Evolutionary conservation across 2,888 invertebrate genomes (phyloP).

Genomic region (Corythucha ciliata): DNA sequence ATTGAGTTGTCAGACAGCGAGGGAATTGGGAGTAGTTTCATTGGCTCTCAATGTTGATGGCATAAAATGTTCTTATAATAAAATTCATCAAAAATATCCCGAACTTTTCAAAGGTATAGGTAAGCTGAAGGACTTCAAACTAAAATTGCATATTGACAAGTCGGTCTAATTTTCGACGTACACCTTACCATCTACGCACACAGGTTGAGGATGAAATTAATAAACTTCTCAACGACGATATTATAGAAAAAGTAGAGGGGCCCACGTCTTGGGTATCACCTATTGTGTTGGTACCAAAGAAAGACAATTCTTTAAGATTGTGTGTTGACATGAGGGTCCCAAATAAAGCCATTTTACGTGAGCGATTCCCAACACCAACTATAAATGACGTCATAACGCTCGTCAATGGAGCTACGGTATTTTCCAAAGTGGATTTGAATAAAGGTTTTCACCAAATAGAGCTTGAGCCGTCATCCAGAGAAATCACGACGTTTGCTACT

Average conservation of each 20-base stretch:
- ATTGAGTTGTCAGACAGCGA: too few relatives aligned
- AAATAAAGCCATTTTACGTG: slow-evolving; percentile 10
- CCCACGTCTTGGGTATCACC: slow-evolving; percentile 13
- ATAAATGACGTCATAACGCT: not conserved
- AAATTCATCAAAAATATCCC: too few relatives aligned
- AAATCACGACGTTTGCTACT: not conserved
- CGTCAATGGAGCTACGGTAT: not conserved
- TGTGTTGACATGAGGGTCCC: slow-evolving; percentile 15
- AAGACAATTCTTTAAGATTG: not conserved
- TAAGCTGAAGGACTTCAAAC: not conserved
- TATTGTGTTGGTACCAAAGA: not conserved
- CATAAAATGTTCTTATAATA: too few relatives aligned
- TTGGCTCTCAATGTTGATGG: too few relatives aligned
- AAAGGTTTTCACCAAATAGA: not conserved
- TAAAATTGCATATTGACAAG: slow-evolving; percentile 1
- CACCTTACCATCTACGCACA: not conserved
- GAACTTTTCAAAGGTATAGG: slow-evolving; percentile 2
- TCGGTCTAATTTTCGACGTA: too few relatives aligned
- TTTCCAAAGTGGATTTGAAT: not conserved
- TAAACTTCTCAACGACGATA: not conserved
- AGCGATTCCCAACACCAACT: not conserved
- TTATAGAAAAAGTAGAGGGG: slow-evolving; percentile 13
- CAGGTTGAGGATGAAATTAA: not conserved
- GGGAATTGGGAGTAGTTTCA: too few relatives aligned
- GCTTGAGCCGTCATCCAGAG: not conserved